Base-by-base conservation (phyloP, 2,797 vertebrate genomes). In the Syngnathus rostellatus region DNA sequence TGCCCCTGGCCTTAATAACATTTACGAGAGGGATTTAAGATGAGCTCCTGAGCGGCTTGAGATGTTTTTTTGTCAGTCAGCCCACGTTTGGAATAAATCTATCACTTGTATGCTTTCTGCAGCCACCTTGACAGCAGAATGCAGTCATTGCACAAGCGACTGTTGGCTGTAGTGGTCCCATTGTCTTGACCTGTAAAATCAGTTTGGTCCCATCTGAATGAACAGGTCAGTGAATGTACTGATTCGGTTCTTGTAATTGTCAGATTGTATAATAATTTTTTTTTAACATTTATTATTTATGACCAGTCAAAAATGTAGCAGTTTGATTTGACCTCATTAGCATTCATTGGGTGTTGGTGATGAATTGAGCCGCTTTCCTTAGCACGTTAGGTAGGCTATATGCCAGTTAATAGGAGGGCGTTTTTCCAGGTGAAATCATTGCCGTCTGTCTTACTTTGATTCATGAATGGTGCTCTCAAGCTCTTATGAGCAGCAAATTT, bases 1-100 rank as follows among this genome's bases (percentile, higher is more conserved):
- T 86, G 86, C 85, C 81, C 80, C 81, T 87, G 81, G 86, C 81
- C 85, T 89, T 89, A 87, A 91, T 90, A 86, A 87, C 87, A 89
- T 89, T 81, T 87, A 89, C 90, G 83, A 90, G 84, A 70, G 71
- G 80, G 85, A 84, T 88, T 89, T 86, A 81, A 84, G 75, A 78
- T 67, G 75, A 84, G 87, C 81, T 87, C 83, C 82, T 78, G 76
- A 79, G 75, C 81, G 85, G 86, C 87, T 83, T 84, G 82, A 85
- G 85, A 84, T 63, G 64, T 79, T 82, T 79, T 79, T 85, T 89
- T 89, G 86, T 90, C 84, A 89, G 87, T 88, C 85, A 74, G 76
- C 65, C 69, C 88, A 88, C 83, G 83, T 91, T 90, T 89, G 85
- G 85, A 83, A 89, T 89, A 85, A 85, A 87, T 88, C 83, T 85